Conservation (phyloP, 2,888 invertebrate species). For the Anticlea derivata region DNA sequence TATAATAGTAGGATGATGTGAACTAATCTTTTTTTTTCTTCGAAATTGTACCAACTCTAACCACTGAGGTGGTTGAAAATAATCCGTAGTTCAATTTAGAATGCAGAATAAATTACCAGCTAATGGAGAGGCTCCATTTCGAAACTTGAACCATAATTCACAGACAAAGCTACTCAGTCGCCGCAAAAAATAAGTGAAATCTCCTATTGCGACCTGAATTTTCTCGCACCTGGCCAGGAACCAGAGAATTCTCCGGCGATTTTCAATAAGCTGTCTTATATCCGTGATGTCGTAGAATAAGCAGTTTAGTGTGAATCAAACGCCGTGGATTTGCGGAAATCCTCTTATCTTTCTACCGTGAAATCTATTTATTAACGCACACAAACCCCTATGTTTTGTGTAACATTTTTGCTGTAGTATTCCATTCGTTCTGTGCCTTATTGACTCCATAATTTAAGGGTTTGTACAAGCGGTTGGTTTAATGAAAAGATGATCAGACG, state of each 20-base stretch:
- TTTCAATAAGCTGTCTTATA: constrained; percentile 65
- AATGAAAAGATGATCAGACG: constrained; percentile 27
- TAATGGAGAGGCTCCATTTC: constrained; percentile 17
- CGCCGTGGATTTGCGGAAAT: constrained; percentile 41
- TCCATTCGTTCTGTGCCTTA: neutral
- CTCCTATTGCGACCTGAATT: constrained; percentile 49
- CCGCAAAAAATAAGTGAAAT: constrained; percentile 60
- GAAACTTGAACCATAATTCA: constrained; percentile 35
- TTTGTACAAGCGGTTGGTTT: constrained; percentile 1
- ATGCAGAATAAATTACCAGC: neutral
- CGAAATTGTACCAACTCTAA: too few relatives aligned
- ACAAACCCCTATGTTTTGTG: neutral
- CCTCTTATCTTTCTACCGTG: constrained; percentile 42
- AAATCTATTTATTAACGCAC: constrained; percentile 7
- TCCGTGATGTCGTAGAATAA: constrained; percentile 53
- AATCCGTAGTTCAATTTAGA: too few relatives aligned
- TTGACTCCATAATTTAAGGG: neutral
- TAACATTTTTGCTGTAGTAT: neutral
- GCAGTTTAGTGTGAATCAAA: constrained; percentile 54
- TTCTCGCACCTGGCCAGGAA: constrained; percentile 55
- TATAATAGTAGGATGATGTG: too few relatives aligned
- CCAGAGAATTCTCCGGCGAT: constrained; percentile 57
- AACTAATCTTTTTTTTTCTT: too few relatives aligned
- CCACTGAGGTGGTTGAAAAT: too few relatives aligned
- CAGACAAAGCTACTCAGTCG: constrained; percentile 9